phyloP scores from a whole-genome alignment of 35 echinoderm and acorn worm genomes.

The Lytechinus pictus region DNA sequence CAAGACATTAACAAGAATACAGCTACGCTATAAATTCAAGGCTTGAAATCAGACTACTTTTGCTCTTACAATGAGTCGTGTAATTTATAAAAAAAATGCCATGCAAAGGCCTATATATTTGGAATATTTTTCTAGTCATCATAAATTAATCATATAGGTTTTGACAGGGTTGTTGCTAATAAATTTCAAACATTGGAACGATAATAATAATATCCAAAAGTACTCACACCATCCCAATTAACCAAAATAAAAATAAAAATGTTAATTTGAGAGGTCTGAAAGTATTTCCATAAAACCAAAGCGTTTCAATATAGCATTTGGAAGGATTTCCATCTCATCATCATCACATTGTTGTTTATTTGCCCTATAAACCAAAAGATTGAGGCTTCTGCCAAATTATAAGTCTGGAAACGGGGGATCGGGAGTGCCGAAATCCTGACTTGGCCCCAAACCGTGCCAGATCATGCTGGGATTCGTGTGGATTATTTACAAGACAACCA shows the following conservation, averaged over 20 bases:
- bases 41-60: background rate
- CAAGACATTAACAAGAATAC: background rate
- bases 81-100: too few relatives aligned
- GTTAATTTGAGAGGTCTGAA: too few relatives aligned
- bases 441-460: background rate
- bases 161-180: too few relatives aligned
- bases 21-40: background rate
- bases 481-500: background rate
- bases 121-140: too few relatives aligned
- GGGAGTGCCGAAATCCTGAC: background rate
- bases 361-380: background rate
- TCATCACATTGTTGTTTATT: background rate
- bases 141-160: too few relatives aligned
- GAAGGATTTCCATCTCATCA: background rate
- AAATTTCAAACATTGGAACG: too few relatives aligned
- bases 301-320: background rate
- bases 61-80: too few relatives aligned
- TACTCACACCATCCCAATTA: too few relatives aligned
- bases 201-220: too few relatives aligned
- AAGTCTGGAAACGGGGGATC: background rate
- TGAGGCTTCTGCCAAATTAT: background rate
- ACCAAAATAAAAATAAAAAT: too few relatives aligned
- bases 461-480: background rate
- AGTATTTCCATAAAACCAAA: too few relatives aligned
- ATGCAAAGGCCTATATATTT: too few relatives aligned